Conservation (phyloP, 2,797 vertebrate species). For the Nannoperca australis region DNA sequence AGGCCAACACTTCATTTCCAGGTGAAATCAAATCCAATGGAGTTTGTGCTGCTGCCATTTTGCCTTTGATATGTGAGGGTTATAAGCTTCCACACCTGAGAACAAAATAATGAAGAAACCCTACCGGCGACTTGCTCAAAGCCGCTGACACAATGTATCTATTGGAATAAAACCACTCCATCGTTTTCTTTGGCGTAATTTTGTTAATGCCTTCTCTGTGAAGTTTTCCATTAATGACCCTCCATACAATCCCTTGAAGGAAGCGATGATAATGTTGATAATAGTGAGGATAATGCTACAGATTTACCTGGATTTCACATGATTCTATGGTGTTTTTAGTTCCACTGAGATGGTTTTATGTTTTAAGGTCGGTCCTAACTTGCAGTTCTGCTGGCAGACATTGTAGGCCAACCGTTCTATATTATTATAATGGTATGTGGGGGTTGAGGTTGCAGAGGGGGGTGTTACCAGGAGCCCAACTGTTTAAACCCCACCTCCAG, state of each 20-base stretch:
- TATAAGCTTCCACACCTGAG: background rate
- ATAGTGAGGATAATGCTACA: background rate
- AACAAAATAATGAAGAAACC: background rate
- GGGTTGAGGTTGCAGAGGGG: background rate
- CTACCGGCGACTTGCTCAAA: background rate
- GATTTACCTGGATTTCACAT: background rate
- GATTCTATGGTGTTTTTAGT: background rate
- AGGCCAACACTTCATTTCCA: background rate
- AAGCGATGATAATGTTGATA: background rate
- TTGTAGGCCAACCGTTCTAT: background rate
- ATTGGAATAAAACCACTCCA: background rate
- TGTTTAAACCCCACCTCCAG: slow-evolving; percentile 66
- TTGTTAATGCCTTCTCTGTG: background rate
- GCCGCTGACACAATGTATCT: background rate
- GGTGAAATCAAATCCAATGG: background rate
- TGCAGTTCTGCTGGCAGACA: background rate
- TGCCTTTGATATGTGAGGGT: background rate
- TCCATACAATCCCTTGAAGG: background rate
- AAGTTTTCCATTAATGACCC: background rate
- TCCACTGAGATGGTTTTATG: background rate
- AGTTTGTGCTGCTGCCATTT: background rate
- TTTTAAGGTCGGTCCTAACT: background rate
- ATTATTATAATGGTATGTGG: background rate
- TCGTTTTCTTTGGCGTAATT: background rate
- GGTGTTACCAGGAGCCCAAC: slow-evolving; percentile 11